phyloP scores from a whole-genome alignment of 2,888 invertebrate species.

The Apocheima hispidaria region DNA sequence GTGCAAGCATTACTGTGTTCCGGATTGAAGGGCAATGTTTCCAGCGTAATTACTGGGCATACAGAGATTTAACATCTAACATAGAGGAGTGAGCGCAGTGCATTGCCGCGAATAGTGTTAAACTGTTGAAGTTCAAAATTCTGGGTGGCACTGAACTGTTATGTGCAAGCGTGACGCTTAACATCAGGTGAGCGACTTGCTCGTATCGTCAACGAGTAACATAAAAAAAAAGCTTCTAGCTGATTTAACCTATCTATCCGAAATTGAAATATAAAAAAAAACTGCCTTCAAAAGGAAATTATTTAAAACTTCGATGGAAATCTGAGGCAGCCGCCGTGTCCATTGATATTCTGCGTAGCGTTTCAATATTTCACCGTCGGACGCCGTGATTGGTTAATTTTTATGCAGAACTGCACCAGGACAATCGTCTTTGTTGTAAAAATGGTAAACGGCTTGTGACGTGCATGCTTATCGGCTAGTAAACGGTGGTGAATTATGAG shows the following conservation, averaged over 20 bases:
- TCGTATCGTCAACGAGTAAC: no score
- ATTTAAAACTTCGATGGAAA: slow-evolving; percentile 17
- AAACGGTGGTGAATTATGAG: slow-evolving; percentile 1
- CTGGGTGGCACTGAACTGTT: no score
- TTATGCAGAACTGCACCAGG: slow-evolving; percentile 38
- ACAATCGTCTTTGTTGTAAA: slow-evolving; percentile 39
- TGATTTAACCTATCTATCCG: not conserved
- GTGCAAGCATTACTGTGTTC: no score
- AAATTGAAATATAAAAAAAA: not conserved
- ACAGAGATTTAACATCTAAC: no score
- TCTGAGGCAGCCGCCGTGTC: slow-evolving; percentile 1
- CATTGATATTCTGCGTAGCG: slow-evolving; percentile 25
- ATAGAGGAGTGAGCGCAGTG: no score
- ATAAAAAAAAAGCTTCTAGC: no score
- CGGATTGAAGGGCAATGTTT: no score
- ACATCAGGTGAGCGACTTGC: no score
- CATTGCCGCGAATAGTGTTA: no score
- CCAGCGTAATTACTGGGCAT: no score
- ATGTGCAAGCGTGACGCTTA: no score
- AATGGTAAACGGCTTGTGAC: slow-evolving; percentile 31
- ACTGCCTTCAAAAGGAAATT: slow-evolving; percentile 10
- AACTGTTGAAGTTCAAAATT: no score
- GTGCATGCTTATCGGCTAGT: slow-evolving; percentile 11
- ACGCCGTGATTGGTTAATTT: slow-evolving; percentile 39
- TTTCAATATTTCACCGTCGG: slow-evolving; percentile 18